These are phyloP conservation scores for Anarrhichthys ocellatus DNA, from an alignment of 2,113 vertebrate species.

Conservation along the genomic window DNA sequence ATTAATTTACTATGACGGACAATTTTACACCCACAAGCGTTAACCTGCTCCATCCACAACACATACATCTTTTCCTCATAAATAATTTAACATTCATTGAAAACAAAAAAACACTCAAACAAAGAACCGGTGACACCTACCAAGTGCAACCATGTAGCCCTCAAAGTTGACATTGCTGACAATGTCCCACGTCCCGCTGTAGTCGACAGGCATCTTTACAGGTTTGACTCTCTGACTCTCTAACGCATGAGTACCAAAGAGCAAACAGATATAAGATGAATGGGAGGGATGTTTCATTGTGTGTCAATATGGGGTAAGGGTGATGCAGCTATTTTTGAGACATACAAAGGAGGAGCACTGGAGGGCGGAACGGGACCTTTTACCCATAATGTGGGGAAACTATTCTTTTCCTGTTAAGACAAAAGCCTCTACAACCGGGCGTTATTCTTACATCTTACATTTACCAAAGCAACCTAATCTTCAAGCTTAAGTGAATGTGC, in stretches of 20 bases:
- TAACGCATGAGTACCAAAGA: neutral
- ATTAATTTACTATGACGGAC: neutral
- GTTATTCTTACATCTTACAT: neutral
- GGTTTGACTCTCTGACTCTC: constrained; percentile 27
- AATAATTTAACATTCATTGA: neutral
- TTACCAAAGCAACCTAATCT: neutral
- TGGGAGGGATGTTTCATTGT: constrained; percentile 50
- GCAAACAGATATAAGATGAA: neutral
- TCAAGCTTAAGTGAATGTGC: neutral
- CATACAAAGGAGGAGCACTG: constrained; percentile 5
- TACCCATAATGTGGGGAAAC: constrained; percentile 56
- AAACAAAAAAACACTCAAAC: neutral
- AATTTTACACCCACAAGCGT: neutral
- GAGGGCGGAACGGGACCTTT: constrained; percentile 41
- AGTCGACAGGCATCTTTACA: constrained; percentile 84
- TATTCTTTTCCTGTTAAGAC: constrained; percentile 22
- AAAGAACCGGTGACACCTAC: constrained; percentile 75
- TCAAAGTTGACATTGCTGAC: constrained; percentile 88
- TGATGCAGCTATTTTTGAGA: constrained; percentile 56
- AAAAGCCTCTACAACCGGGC: neutral
- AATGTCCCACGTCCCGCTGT: constrained; percentile 89
- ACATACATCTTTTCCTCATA: neutral
- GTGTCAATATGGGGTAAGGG: constrained; percentile 73
- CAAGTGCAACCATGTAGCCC: constrained; percentile 88
- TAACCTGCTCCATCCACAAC: neutral